phyloP scores from a whole-genome alignment of 2,113 vertebrate genomes.

The Xenotilapia longispinis region DNA sequence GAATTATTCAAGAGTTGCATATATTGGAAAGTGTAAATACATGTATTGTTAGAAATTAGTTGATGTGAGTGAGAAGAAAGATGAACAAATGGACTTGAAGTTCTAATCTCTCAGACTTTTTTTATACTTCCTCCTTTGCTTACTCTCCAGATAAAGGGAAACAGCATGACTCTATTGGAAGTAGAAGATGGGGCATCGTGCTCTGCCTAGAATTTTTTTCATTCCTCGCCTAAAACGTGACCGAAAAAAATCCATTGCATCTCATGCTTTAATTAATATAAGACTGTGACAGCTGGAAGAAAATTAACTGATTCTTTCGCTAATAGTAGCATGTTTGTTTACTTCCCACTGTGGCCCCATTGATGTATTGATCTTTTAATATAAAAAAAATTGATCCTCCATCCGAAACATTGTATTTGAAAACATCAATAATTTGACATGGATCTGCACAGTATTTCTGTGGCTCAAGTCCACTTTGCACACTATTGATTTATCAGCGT shows the following conservation, averaged over 20 bases:
- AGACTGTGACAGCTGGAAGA: not conserved
- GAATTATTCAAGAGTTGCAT: not conserved
- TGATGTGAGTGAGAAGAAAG: not conserved
- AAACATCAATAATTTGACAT: not conserved
- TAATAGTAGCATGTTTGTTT: not conserved
- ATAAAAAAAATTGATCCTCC: not conserved
- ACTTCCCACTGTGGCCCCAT: not conserved
- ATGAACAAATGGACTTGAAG: not conserved
- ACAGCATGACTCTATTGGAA: rapidly evolving
- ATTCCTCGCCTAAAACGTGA: not conserved
- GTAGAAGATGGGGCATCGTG: not conserved
- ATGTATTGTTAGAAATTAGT: not conserved
- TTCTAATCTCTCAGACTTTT: not conserved
- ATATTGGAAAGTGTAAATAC: not conserved
- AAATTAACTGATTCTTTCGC: not conserved
- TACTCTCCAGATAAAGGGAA: not conserved
- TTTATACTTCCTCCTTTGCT: not conserved
- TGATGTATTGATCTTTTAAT: not conserved
- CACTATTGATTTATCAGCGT: not conserved
- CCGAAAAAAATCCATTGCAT: not conserved
- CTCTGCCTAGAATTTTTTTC: not conserved
- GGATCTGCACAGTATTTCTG: not conserved
- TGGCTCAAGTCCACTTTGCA: not conserved
- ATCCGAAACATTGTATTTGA: not conserved
- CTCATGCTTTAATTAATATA: not conserved